Conservation (phyloP, 1,140 invertebrate species). For the Heliconius nattereri region DNA sequence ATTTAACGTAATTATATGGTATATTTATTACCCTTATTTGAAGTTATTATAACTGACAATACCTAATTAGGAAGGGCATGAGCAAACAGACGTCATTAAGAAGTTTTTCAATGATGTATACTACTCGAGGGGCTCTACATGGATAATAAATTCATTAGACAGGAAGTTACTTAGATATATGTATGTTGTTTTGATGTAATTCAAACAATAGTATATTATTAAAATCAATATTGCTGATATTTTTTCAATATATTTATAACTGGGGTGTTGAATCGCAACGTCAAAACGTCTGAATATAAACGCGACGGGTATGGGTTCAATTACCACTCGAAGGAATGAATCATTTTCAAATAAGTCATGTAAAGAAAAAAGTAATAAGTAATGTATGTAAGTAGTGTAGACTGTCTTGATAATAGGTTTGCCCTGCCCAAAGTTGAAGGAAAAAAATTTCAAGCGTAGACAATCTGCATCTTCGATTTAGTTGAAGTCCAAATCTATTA, state of each 20-base stretch:
- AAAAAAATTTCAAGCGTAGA: too few species aligned
- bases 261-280: too few species aligned
- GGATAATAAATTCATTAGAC: conserved; percentile 33
- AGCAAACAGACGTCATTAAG: conserved; percentile 30
- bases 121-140: conserved; percentile 18
- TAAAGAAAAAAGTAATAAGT: too few species aligned
- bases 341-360: too few species aligned
- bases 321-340: too few species aligned
- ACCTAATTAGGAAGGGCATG: conserved; percentile 33
- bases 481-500: too few species aligned
- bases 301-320: too few species aligned
- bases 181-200: conserved; percentile 30
- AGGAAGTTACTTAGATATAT: conserved; percentile 27
- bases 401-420: too few species aligned
- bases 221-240: conserved; percentile 1
- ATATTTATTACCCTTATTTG: conserved; percentile 39
- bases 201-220: conserved; percentile 21
- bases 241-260: too few species aligned
- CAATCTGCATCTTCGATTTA: too few species aligned
- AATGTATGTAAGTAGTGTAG: too few species aligned
- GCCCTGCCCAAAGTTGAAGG: too few species aligned
- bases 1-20: conserved; percentile 34
- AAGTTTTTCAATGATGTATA: conserved; percentile 33
- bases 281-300: neutral
- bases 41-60: conserved; percentile 39